phyloP scores from a whole-genome alignment of 2,888 invertebrate genomes.

The Sclerodermus sp. region DNA sequence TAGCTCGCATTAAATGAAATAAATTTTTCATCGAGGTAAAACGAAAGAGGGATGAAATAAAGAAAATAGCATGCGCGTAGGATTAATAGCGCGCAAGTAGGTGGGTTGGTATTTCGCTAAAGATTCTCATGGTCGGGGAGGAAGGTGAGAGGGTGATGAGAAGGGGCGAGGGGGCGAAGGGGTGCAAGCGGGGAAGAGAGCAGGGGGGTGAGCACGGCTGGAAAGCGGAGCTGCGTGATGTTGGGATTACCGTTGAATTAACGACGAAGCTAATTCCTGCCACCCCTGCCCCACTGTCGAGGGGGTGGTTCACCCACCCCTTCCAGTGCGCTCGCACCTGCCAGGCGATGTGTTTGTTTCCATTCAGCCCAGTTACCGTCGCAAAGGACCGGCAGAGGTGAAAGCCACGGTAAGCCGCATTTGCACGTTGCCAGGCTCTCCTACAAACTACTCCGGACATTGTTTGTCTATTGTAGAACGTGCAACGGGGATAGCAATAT shows the following conservation, averaged over 20 bases:
- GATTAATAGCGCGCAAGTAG: too few relatives aligned
- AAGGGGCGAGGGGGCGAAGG: neutral
- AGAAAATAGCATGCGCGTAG: too few relatives aligned
- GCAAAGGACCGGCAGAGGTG: conserved; percentile 15
- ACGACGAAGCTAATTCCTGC: conserved; percentile 15
- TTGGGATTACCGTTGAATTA: conserved; percentile 19
- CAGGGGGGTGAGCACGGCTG: neutral
- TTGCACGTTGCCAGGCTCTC: conserved; percentile 16
- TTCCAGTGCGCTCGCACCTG: conserved; percentile 5
- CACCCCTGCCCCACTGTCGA: neutral
- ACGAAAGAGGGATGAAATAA: too few relatives aligned
- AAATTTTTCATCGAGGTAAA: too few relatives aligned
- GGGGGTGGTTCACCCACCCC: neutral
- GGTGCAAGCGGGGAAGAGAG: neutral
- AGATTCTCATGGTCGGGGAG: too few relatives aligned
- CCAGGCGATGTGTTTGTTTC: conserved; percentile 25
- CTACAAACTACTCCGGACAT: conserved; percentile 21
- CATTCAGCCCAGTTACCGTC: conserved; percentile 26
- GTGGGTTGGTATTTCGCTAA: too few relatives aligned
- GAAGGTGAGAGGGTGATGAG: too few relatives aligned
- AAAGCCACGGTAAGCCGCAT: conserved; percentile 27
- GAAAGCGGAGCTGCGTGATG: conserved; percentile 8
- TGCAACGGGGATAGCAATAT: neutral
- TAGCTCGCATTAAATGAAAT: too few relatives aligned
- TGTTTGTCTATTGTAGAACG: conserved; percentile 10